Evolutionary conservation across 2,888 invertebrate species (phyloP).

Genomic region (Bellardia pandia): DNA sequence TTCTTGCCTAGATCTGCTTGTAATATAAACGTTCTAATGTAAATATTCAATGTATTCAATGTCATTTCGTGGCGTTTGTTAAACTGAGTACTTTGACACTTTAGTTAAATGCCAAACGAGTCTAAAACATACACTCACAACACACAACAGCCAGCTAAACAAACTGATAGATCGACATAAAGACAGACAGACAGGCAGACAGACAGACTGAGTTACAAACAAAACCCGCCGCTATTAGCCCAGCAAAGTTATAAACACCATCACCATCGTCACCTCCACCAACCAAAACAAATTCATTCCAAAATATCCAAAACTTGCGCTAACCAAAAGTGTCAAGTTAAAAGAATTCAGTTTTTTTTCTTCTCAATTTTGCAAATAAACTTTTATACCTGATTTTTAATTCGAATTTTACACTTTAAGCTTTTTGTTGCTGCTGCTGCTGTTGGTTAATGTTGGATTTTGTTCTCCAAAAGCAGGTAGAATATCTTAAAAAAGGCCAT

Average conservation of each 20-base stretch:
- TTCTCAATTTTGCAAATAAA: conserved; percentile 19
- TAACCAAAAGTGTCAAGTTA: conserved; percentile 68
- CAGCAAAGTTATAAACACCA: conserved; percentile 43
- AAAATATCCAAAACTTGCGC: conserved; percentile 53
- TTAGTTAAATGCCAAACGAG: conserved; percentile 73
- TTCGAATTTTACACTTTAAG: conserved; percentile 40
- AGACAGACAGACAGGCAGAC: background rate
- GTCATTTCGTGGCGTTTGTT: conserved; percentile 71
- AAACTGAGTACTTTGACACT: conserved; percentile 73
- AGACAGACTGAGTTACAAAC: conserved; percentile 11
- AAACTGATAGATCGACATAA: conserved; percentile 26
- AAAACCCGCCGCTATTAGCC: conserved; percentile 16
- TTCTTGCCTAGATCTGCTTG: conserved; percentile 57
- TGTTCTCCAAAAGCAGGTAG: conserved; percentile 56
- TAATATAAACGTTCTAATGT: conserved; percentile 65
- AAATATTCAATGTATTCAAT: conserved; percentile 68
- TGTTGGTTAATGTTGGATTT: background rate
- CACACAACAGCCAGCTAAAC: conserved; percentile 24
- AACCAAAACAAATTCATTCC: conserved; percentile 29
- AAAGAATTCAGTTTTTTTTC: conserved; percentile 30
- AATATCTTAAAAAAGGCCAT: conserved; percentile 51
- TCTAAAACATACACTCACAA: conserved; percentile 24
- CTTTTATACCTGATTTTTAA: conserved; percentile 40
- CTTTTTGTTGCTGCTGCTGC: conserved; percentile 27
- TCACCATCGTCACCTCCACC: conserved; percentile 12